Evolutionary conservation across 1,140 invertebrate genomes (phyloP).

Genomic region (Drosophila tsacasi): DNA sequence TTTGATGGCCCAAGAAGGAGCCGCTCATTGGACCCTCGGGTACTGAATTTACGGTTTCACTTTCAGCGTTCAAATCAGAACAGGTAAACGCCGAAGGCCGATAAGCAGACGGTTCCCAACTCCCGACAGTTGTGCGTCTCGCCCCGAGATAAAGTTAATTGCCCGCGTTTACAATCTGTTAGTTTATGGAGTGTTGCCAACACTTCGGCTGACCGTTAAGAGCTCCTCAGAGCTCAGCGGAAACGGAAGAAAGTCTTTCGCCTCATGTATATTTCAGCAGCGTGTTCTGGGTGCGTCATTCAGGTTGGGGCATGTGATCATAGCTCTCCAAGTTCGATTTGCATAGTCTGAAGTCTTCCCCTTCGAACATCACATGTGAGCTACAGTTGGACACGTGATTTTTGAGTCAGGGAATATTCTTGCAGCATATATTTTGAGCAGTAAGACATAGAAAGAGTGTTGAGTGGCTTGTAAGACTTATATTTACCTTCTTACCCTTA

Average conservation of each 20-base stretch:
- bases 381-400: slow-evolving; percentile 54
- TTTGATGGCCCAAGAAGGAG: slow-evolving; percentile 54
- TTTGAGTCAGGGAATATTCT: slow-evolving; percentile 30
- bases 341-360: slow-evolving; percentile 48
- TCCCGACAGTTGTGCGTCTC: slow-evolving; percentile 65
- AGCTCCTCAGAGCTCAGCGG: slow-evolving; percentile 37
- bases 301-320: slow-evolving; percentile 13
- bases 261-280: slow-evolving; percentile 72
- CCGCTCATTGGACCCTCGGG: slow-evolving; percentile 29
- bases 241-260: slow-evolving; percentile 80
- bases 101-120: slow-evolving; percentile 26
- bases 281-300: slow-evolving; percentile 33
- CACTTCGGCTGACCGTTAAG: slow-evolving; percentile 54
- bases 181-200: slow-evolving; percentile 72
- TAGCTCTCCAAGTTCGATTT: slow-evolving; percentile 34
- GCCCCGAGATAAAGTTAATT: slow-evolving; percentile 74
- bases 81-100: slow-evolving; percentile 50
- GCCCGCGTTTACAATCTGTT: slow-evolving; percentile 56
- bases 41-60: slow-evolving; percentile 78
- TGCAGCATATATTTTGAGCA: too few relatives aligned
- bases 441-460: too few relatives aligned
- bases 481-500: too few relatives aligned
- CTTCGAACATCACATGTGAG: slow-evolving; percentile 40
- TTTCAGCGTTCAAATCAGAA: slow-evolving; percentile 77
- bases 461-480: too few relatives aligned